Evolutionary conservation across 1,140 invertebrate genomes (phyloP).

Genomic region (Branchinecta lindahli): DNA sequence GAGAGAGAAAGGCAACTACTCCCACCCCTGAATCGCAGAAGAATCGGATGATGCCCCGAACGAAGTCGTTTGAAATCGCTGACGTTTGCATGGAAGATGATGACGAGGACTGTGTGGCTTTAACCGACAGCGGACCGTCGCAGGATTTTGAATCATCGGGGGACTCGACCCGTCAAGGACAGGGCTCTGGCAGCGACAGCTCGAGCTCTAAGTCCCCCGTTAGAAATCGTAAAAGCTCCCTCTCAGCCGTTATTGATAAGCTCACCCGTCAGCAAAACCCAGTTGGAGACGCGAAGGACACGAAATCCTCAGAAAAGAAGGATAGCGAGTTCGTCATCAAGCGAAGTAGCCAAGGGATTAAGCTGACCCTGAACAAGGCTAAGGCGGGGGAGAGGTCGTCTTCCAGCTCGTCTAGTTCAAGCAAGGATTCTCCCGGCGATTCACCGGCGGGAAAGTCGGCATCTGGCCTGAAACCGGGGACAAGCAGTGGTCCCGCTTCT

Average conservation of each 20-base stretch:
- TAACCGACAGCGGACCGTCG: not conserved
- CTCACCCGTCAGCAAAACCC: conserved; percentile 40
- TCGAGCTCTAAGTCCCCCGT: conserved; percentile 25
- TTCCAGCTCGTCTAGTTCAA: conserved; percentile 30
- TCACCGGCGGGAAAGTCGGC: conserved; percentile 55
- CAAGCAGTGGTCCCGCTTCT: conserved; percentile 58
- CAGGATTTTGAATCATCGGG: conserved; percentile 12
- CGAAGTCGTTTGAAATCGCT: not conserved
- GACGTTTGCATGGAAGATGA: not conserved
- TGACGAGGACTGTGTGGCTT: not conserved
- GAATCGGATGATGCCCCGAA: not conserved
- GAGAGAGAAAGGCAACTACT: conserved; percentile 10
- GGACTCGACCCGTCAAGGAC: conserved; percentile 10
- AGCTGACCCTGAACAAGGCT: conserved; percentile 76
- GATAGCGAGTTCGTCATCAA: conserved; percentile 68
- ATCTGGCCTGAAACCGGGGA: conserved; percentile 65
- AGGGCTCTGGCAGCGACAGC: conserved; percentile 16
- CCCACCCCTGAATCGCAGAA: conserved; percentile 22
- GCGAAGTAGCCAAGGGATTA: conserved; percentile 52
- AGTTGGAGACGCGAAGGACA: conserved; percentile 17
- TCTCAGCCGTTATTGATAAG: conserved; percentile 73
- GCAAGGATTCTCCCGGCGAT: conserved; percentile 27
- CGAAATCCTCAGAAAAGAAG: conserved; percentile 38
- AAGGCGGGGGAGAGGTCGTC: conserved; percentile 38
- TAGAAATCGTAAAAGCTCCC: conserved; percentile 53